Base-by-base conservation (phyloP, 2,113 vertebrate species). In the Cololabis saira region DNA sequence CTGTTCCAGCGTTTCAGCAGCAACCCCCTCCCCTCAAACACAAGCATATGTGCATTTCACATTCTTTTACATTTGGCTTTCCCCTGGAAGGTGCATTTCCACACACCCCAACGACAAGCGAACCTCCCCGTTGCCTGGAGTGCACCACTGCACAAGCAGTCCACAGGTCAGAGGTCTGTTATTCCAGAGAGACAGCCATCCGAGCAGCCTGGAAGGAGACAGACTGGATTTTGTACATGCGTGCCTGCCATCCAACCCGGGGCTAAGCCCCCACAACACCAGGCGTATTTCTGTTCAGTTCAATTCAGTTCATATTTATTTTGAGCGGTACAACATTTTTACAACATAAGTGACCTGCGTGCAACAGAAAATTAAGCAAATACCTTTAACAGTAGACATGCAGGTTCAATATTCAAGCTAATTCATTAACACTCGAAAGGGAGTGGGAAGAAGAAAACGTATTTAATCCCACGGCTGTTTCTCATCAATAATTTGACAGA, bases 111-210 rank as follows among this genome's bases (percentile, higher is more conserved):
- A 14, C 11, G 64, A 80, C 64, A 80, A 30, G 55, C 44, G 17
- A 76, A 50, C 59, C 76, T 14, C 60, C 17, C 68, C 3, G 48
- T 72, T 49, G 74, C 64, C 74, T 50, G 43, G 43, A 43, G 27
- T n/a, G 14, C 67, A 63, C 61, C 21, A 71, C 67, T 50, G 62
- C 68, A 52, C 64, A 47, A 12, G 33, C 67, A 22, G 22, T 50
- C 12, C 17, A 0, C 15, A 42, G 89, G 87, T 89, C 87, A 89
- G 52, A 88, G 84, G 86, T 83, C 60, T 59, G 80, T 88, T 89
- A 87, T 89, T 90, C 86, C 71, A 80, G 78, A 50, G 82, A 64
- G 41, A 37, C 59, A 21, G 61, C 70, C 83, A 86, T 73, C 79
- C 80, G 83, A 86, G 51, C 7, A 11, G 5, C 37, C 62, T 13